phyloP scores from a whole-genome alignment of 35 echinoderm and acorn worm genomes.

The Apostichopus parvimensis region DNA sequence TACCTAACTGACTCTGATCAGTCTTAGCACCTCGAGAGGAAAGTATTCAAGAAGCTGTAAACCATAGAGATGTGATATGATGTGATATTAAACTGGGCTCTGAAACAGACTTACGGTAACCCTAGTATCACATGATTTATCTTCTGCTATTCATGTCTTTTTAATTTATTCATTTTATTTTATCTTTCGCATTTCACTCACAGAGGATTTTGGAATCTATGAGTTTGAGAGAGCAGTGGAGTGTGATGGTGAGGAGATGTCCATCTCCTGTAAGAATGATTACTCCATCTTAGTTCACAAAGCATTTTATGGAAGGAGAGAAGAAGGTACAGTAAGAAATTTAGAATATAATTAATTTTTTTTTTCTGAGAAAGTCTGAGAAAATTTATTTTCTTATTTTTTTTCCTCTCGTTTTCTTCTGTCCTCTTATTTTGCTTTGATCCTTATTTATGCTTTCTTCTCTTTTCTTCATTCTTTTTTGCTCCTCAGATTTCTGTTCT shows the following conservation, averaged over 20 bases:
- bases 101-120: too few species aligned
- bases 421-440: neutral
- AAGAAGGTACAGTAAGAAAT: constrained; percentile 47
- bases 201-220: constrained; percentile 71
- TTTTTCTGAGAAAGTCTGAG: too few species aligned
- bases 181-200: neutral
- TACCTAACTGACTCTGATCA: too few species aligned
- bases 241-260: constrained; percentile 82
- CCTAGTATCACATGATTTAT: too few species aligned
- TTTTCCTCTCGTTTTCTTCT: neutral
- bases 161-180: too few species aligned
- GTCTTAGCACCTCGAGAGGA: too few species aligned
- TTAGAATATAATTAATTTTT: neutral
- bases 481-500: too few species aligned
- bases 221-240: constrained; percentile 72
- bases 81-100: too few species aligned
- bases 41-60: too few species aligned
- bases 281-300: constrained; percentile 71
- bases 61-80: too few species aligned
- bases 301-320: constrained; percentile 81
- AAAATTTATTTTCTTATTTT: too few species aligned
- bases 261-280: constrained; percentile 66
- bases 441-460: neutral
- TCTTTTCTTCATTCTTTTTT: neutral
- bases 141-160: too few species aligned